These are phyloP conservation scores for Aelia acuminata DNA, from an alignment of 2,888 invertebrate genomes.

Conservation along the genomic window DNA sequence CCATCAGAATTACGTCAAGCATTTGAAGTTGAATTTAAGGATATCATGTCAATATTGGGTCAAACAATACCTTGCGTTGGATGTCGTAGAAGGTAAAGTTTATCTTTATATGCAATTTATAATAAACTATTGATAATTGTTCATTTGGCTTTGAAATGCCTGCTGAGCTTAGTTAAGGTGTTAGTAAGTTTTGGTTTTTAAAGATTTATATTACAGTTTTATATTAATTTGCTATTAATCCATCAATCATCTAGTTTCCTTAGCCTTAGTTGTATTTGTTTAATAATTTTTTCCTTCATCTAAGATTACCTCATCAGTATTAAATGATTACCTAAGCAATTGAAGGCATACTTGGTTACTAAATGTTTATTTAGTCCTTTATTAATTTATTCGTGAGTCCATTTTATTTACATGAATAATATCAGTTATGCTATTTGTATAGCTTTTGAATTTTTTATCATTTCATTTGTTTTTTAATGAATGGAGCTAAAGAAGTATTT, in stretches of 20 bases:
- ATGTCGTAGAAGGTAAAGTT: conserved; percentile 87
- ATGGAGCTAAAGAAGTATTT: too few species aligned
- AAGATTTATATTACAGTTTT: too few species aligned
- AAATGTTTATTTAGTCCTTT: neutral
- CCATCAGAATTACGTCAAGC: conserved; percentile 84
- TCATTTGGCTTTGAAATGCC: neutral
- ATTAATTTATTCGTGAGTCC: too few species aligned
- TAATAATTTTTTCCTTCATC: neutral
- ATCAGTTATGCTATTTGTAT: neutral
- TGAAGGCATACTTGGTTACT: neutral
- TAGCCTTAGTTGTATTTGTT: neutral
- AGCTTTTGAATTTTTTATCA: neutral
- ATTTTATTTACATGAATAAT: too few species aligned
- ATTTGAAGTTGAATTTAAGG: conserved; percentile 85
- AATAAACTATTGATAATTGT: neutral
- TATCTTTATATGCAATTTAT: neutral
- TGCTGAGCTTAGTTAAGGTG: neutral
- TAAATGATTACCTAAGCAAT: neutral
- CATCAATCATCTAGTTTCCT: neutral
- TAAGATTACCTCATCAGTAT: neutral
- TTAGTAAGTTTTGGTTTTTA: too few species aligned
- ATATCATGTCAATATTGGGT: conserved; percentile 87
- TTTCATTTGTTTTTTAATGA: neutral
- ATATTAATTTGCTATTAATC: too few species aligned
- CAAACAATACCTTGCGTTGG: conserved; percentile 96